Evolutionary conservation across 2,113 vertebrate species (phyloP), one percentile per base, ranked within the genome.

Genomic region (Aramus guarauna): DNA sequence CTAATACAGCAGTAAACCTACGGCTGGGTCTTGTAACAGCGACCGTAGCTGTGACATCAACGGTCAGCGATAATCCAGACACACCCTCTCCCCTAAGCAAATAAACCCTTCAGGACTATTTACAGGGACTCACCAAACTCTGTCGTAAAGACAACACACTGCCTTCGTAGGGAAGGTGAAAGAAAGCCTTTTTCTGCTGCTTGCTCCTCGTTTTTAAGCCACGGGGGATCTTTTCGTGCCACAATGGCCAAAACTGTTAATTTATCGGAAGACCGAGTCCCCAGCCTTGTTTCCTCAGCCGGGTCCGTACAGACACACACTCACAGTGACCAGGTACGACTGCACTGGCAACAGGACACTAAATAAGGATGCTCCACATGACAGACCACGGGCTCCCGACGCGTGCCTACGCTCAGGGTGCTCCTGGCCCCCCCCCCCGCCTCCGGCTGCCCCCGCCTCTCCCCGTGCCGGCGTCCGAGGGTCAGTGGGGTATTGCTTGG

Each of bases 21-120:
- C 10, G 5, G 75, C 56, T 3, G 36, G 56, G 32, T 17, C 56
- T 9, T 7, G 66, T 4, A 12, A 10, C 23, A 37, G 58, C 3
- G 6, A 8, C 45, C 9, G 55, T 1, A 2, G 56, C 3, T 5
- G 47, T 7, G 5, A 12, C 2, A 1, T 12, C 1, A 16, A 23
- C 9, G 77, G 62, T 9, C 56, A 32, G 58, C 4, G 15, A 41
- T 24, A 22, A 55, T 9, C 75, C 53, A 5, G 52, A 17, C 2
- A 5, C 59, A 7, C 37, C n/a, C 39, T 59, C 66, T 82, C 43
- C 56, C 67, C 34, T 5, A 1, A 9, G 62, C 39, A 29, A 60
- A 53, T 29, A 36, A 41, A 63, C 15, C 22, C 13, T 4, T 9
- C 3, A 7, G 76, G 66, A 26, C 55, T 56, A 59, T 84, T 67